Base-by-base conservation (phyloP, 2,888 invertebrate species). In the Fragum whitleyi region DNA sequence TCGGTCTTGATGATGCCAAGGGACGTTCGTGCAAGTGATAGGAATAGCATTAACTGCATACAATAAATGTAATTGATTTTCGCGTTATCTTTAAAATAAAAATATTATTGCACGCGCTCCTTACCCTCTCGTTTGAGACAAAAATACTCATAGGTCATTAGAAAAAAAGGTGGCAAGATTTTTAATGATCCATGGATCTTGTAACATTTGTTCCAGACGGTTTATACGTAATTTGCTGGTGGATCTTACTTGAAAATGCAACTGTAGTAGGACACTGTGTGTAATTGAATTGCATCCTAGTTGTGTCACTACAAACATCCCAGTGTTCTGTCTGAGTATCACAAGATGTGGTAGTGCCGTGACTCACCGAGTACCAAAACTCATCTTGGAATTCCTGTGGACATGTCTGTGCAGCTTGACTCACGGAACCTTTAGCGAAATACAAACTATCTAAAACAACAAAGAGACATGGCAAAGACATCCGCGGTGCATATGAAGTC, bases 201-300 rank as follows among this genome's bases (percentile, higher is more conserved):
- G n/a, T n/a, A n/a, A n/a, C n/a, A n/a, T n/a, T n/a, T n/a, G n/a
- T n/a, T n/a, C n/a, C n/a, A n/a, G n/a, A n/a, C n/a, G n/a, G n/a
- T n/a, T n/a, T n/a, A n/a, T n/a, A n/a, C n/a, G n/a, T n/a, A n/a
- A n/a, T n/a, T n/a, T n/a, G n/a, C n/a, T n/a, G n/a, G n/a, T n/a
- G n/a, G 14, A 47, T 70, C 79, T 72, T 79, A 90, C 90, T 77
- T 65, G 89, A 88, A 65, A 88, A 87, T 3, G 86, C 86, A n/a
- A 83, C 79, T 26, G 68, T 51, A 19, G 79, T 79, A 32, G 77
- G 55, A 73, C 90, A 90, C 16, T 72, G 42, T 0, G 86, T 85
- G 69, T 88, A 88, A 77, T 90, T 87, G 47, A 87, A 87, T 9
- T 72, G 71, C 69, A 88, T 81, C 3, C 68, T 72, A 2, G 61